Evolutionary conservation across 2,797 vertebrate species (phyloP).

Genomic region (Gymnocypris eckloni): DNA sequence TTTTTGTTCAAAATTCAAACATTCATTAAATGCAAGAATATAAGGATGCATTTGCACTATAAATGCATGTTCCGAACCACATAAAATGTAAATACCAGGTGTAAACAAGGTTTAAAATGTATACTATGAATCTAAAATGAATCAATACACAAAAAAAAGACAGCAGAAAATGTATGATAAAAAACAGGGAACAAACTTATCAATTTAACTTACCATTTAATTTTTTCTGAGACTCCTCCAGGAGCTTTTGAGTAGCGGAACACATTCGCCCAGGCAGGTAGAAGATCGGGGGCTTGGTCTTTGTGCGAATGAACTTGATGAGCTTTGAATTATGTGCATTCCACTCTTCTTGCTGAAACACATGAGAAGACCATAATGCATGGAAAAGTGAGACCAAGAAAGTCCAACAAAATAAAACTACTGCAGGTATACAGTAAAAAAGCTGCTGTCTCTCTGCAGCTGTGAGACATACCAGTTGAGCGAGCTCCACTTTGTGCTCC

Average conservation of each 20-base stretch:
- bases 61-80: background rate
- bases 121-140: background rate
- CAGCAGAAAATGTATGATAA: background rate
- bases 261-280: conserved; percentile 95
- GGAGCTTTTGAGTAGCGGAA: conserved; percentile 93
- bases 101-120: background rate
- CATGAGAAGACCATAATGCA: background rate
- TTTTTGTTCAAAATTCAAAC: too few relatives aligned
- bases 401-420: background rate
- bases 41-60: background rate
- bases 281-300: conserved; percentile 94
- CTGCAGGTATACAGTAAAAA: background rate
- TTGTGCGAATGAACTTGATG: conserved; percentile 96
- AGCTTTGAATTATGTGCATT: conserved; percentile 92
- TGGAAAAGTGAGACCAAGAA: background rate
- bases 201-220: conserved; percentile 86
- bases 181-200: background rate
- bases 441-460: background rate
- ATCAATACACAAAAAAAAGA: background rate
- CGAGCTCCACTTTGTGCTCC: conserved; percentile 98
- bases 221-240: conserved; percentile 97
- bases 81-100: background rate
- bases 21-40: too few relatives aligned
- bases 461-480: conserved; percentile 88
- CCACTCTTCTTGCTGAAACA: conserved; percentile 96